Percentiles rank a stretch among this genome's conserved stretches.
Evolutionary conservation across 2,797 vertebrate genomes (phyloP).

Genomic region (Phaenicophaeus curvirostris): DNA sequence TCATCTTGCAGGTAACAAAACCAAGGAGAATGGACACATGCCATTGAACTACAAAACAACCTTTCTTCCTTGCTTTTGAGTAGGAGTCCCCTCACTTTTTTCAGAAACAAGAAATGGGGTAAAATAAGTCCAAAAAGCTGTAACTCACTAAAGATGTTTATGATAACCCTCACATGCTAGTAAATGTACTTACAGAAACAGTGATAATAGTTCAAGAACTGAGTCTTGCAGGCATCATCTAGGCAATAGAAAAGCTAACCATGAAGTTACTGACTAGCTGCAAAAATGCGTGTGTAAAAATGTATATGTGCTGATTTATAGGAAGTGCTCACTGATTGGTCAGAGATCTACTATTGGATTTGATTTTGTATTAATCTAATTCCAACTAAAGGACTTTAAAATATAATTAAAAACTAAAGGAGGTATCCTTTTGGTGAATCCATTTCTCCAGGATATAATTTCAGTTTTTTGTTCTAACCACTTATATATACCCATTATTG

Average conservation of each 20-base stretch:
- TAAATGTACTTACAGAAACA: neutral
- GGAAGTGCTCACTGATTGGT: neutral
- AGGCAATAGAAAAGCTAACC: neutral
- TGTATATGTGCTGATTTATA: neutral
- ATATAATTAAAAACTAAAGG: neutral
- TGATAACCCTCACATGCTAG: neutral
- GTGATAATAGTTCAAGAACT: accelerated
- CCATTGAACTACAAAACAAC: neutral
- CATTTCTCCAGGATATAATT: neutral
- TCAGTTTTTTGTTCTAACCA: neutral
- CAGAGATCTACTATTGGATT: neutral
- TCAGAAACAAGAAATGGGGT: neutral
- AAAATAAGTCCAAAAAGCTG: neutral
- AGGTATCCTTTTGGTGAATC: neutral
- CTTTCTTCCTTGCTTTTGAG: neutral
- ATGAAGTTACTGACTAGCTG: neutral
- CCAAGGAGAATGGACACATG: neutral
- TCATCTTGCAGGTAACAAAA: neutral
- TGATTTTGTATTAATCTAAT: neutral
- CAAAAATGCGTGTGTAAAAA: neutral
- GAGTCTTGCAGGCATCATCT: neutral
- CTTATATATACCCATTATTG: neutral
- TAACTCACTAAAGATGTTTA: neutral
- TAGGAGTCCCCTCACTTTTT: neutral
- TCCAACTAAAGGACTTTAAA: neutral